phyloP scores from a whole-genome alignment of 1,140 invertebrate species.

The Homarus americanus region DNA sequence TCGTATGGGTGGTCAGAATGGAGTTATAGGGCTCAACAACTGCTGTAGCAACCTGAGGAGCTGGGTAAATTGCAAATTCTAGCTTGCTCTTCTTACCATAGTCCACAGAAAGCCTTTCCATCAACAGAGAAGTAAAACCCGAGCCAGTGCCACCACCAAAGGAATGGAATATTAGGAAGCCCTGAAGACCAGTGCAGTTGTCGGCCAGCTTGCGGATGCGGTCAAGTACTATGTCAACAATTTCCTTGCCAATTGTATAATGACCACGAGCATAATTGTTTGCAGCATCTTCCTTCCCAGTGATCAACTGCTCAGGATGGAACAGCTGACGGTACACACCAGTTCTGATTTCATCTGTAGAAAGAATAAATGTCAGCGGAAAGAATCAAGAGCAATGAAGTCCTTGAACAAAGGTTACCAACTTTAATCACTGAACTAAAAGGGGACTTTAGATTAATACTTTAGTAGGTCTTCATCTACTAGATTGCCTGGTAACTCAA shows the following conservation, averaged over 20 bases:
- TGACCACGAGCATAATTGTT: slow-evolving; percentile 85
- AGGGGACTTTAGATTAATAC: too few species aligned
- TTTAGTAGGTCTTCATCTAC: too few species aligned
- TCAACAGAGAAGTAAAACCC: slow-evolving; percentile 89
- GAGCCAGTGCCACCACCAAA: slow-evolving; percentile 89
- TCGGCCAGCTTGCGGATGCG: slow-evolving; percentile 88
- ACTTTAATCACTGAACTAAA: too few species aligned
- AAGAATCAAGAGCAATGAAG: too few species aligned
- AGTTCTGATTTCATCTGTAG: slow-evolving; percentile 76
- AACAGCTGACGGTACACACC: slow-evolving; percentile 79
- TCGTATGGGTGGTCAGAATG: slow-evolving; percentile 73
- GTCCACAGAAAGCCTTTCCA: slow-evolving; percentile 89
- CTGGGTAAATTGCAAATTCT: slow-evolving; percentile 87
- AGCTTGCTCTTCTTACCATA: slow-evolving; percentile 66
- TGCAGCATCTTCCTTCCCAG: slow-evolving; percentile 62
- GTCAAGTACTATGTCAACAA: slow-evolving; percentile 89
- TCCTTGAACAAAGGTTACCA: too few species aligned
- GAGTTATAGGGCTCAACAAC: slow-evolving; percentile 76
- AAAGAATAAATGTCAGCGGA: not conserved
- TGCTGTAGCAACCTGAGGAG: slow-evolving; percentile 84
- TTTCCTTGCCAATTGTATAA: slow-evolving; percentile 94
- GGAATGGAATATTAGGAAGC: slow-evolving; percentile 92
- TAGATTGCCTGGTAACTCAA: too few species aligned
- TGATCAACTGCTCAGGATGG: slow-evolving; percentile 80
- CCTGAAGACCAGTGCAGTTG: slow-evolving; percentile 93